Conservation (phyloP, 2,888 invertebrate species). For the Dinocampus coccinellae region DNA sequence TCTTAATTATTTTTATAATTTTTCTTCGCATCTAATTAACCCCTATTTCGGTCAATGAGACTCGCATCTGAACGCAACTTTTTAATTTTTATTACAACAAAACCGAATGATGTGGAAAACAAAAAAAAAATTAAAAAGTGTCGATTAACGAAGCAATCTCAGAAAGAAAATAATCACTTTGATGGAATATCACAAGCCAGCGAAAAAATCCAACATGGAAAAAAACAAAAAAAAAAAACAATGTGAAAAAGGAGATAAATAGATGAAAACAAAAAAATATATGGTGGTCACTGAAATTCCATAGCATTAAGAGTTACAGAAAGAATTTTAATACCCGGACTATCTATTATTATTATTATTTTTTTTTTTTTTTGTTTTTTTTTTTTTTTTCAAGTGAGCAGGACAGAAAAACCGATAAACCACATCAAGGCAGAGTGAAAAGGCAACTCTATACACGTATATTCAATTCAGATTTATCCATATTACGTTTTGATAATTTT, state of each 20-base stretch:
- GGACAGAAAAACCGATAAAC: constrained; percentile 59
- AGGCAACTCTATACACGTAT: not conserved
- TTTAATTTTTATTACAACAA: constrained; percentile 64
- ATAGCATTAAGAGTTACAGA: constrained; percentile 52
- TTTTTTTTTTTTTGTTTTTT: too few relatives aligned
- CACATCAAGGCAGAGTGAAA: constrained; percentile 57
- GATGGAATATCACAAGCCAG: constrained; percentile 18
- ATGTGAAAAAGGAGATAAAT: constrained; percentile 11
- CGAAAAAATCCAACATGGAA: constrained; percentile 45
- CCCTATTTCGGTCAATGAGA: constrained; percentile 37
- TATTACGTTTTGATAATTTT: constrained; percentile 11
- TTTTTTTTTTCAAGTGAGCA: constrained; percentile 32
- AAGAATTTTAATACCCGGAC: constrained; percentile 65
- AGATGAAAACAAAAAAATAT: constrained; percentile 28
- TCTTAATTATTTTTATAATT: constrained; percentile 66
- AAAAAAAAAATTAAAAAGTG: constrained; percentile 51
- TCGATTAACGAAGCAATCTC: constrained; percentile 62
- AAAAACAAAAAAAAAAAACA: constrained; percentile 17
- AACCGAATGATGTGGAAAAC: constrained; percentile 62
- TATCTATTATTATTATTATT: too few relatives aligned
- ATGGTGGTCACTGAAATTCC: constrained; percentile 29
- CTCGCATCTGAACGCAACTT: constrained; percentile 45
- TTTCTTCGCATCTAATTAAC: constrained; percentile 56
- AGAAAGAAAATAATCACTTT: constrained; percentile 39
- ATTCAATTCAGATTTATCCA: constrained; percentile 17